Base-by-base conservation (phyloP, 2,888 invertebrate genomes). In the Halictus quadricinctus region DNA sequence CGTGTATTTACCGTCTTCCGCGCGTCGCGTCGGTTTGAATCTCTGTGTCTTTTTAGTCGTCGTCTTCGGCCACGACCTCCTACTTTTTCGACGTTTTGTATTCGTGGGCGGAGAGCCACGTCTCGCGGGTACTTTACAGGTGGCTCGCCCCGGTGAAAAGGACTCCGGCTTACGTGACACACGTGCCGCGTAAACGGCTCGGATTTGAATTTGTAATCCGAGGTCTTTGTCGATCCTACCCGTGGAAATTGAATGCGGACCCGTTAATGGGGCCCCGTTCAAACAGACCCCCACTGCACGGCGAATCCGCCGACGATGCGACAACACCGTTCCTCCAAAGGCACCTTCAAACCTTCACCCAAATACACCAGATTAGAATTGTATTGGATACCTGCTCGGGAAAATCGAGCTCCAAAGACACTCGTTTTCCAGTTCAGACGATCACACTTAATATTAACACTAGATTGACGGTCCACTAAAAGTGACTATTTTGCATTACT, bases 181-280 rank as follows among this genome's bases (percentile, higher is more conserved):
- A 90, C 91, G 92, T 91, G 92, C 91, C 84, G 50, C 80, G 83
- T 72, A 75, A 78, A 79, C 73, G 79, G 64, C 86, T 82, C 82
- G 90, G 91, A 93, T 92, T 92, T 92, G 92, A 92, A 93, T 93
- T 92, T 90, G 91, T 93, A 92, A 92, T 92, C 90, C 91, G 90
- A 85, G 80, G 90, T 91, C 89, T 92, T 92, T 92, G 91, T 92
- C 91, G 89, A 89, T 91, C 91, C 90, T 36, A 50, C 50, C 50
- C 89, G 87, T 90, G 90, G 88, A 92, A 92, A 92, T 92, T 92
- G 92, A 92, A 92, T 91, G 90, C 91, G 90, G 86, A 88, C 86
- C 89, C 87, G 91, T 92, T 92, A 92, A 92, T 92, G 89, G 90
- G 41, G 54, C 89, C 87, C 90, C 89, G 88, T 86, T 29, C 29